Conservation (phyloP, 2,888 invertebrate species). For the Apamea anceps region DNA sequence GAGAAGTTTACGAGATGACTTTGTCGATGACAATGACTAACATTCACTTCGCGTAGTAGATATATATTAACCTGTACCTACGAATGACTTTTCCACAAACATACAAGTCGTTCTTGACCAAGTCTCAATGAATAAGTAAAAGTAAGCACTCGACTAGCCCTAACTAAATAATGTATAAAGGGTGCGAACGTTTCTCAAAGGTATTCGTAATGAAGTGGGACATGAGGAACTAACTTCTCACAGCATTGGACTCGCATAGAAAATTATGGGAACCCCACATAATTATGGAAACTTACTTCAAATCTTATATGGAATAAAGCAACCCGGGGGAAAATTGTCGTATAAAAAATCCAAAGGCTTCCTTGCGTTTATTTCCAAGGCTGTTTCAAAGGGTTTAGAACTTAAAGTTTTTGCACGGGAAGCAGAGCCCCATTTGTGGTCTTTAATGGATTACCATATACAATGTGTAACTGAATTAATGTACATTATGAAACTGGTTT, state of each 20-base stretch:
- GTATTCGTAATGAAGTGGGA: slow-evolving; percentile 47
- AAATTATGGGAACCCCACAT: slow-evolving; percentile 39
- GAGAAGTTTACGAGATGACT: background rate
- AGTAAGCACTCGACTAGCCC: slow-evolving; percentile 37
- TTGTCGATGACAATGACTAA: background rate
- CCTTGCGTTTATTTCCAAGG: slow-evolving; percentile 21
- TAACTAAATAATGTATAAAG: slow-evolving; percentile 50
- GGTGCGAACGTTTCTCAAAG: slow-evolving; percentile 41
- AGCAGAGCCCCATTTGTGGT: background rate
- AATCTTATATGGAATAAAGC: slow-evolving; percentile 28
- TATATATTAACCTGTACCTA: background rate
- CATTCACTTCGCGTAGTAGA: no score
- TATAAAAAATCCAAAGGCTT: slow-evolving; percentile 21
- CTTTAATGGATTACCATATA: background rate
- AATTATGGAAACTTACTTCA: slow-evolving; percentile 42
- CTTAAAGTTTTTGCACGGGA: slow-evolving; percentile 11
- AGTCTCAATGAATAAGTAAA: slow-evolving; percentile 42
- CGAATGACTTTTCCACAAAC: background rate
- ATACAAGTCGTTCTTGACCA: slow-evolving; percentile 9
- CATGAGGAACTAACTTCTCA: slow-evolving; percentile 35
- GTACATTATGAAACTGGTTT: background rate
- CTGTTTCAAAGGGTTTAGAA: slow-evolving; percentile 9
- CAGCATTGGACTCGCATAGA: slow-evolving; percentile 29
- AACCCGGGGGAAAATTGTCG: slow-evolving; percentile 1
- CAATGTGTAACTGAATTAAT: background rate